Evolutionary conservation across 2,113 vertebrate genomes (phyloP).

Genomic region (Aegypius monachus): DNA sequence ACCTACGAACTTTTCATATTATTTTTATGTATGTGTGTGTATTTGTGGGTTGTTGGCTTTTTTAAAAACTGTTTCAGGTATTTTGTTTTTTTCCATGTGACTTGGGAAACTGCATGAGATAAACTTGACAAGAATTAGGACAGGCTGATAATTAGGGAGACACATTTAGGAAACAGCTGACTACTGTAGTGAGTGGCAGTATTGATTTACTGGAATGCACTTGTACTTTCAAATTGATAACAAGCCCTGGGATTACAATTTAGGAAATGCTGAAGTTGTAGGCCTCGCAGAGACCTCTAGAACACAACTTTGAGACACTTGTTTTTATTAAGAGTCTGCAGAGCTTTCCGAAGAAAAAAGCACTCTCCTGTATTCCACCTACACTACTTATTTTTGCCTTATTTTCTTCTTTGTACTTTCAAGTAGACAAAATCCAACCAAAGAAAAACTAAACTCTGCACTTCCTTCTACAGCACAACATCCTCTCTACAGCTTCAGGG

Average conservation of each 20-base stretch:
- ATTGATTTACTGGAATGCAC: not conserved
- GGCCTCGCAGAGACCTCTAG: not conserved
- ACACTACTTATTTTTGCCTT: not conserved
- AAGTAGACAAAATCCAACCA: not conserved
- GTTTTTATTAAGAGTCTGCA: not conserved
- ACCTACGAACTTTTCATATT: not conserved
- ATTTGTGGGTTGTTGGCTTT: not conserved
- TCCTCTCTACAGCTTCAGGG: not conserved
- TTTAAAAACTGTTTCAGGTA: not conserved
- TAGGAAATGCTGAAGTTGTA: not conserved
- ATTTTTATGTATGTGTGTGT: not conserved
- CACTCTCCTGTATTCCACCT: not conserved
- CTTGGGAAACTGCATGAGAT: not conserved
- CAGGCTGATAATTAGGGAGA: not conserved
- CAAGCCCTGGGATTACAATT: not conserved
- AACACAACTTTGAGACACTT: not conserved
- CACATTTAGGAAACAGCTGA: not conserved
- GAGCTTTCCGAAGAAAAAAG: not conserved
- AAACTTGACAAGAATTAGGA: not conserved
- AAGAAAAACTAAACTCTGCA: not conserved
- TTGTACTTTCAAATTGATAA: not conserved
- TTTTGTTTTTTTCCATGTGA: rapidly evolving
- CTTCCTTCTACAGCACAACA: not conserved
- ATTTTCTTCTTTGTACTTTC: not conserved
- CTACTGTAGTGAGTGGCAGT: not conserved